phyloP scores from a whole-genome alignment of 2,888 invertebrate genomes.

The Volucella bombylans region DNA sequence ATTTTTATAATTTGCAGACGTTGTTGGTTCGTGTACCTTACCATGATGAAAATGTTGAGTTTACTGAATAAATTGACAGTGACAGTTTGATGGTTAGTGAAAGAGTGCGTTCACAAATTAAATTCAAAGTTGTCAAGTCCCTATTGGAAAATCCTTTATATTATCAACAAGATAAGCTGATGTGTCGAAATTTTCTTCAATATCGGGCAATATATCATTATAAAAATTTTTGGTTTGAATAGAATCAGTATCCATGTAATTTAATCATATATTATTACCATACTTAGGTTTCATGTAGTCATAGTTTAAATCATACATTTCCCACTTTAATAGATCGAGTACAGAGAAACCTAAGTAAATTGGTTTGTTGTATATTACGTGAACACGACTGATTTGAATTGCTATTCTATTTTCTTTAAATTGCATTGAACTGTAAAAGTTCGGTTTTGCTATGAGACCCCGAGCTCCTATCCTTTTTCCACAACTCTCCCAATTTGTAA shows the following conservation, averaged over 20 bases:
- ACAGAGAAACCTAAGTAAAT: constrained; percentile 64
- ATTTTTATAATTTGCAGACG: no score
- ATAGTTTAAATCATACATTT: constrained; percentile 68
- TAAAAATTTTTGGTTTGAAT: constrained; percentile 65
- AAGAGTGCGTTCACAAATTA: no score
- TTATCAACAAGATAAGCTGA: constrained; percentile 76
- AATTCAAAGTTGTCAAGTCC: no score
- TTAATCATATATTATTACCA: constrained; percentile 52
- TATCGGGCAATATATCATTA: constrained; percentile 53
- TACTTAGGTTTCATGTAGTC: constrained; percentile 60
- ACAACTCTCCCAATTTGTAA: no score
- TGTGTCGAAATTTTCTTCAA: constrained; percentile 76
- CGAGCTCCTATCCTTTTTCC: no score
- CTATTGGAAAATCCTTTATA: no score
- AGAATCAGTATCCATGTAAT: constrained; percentile 57
- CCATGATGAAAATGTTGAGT: no score
- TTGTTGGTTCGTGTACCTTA: no score
- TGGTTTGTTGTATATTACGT: constrained; percentile 50
- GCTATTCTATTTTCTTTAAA: not conserved
- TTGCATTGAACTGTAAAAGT: not conserved
- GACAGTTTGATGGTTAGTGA: no score
- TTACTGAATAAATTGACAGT: no score
- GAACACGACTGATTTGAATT: not conserved
- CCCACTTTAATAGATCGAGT: constrained; percentile 61
- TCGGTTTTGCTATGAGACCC: no score